Conservation (phyloP, 2,888 invertebrate species). For the Drosophila villosipedis region DNA sequence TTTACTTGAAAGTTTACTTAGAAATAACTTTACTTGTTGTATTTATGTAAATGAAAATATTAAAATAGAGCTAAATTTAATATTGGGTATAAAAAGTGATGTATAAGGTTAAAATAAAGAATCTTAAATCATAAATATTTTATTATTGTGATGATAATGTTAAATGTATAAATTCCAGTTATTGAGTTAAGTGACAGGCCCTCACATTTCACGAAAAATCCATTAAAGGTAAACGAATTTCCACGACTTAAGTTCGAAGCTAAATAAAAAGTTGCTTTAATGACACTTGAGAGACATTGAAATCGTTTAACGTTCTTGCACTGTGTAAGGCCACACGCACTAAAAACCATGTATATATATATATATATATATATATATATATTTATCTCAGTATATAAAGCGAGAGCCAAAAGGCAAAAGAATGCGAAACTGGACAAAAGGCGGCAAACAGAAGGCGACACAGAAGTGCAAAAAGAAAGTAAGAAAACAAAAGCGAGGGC, state of each 20-base stretch:
- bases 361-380: not conserved
- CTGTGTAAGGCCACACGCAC: conserved; percentile 21
- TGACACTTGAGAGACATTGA: conserved; percentile 45
- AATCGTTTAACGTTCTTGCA: conserved; percentile 37
- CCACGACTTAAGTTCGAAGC: not conserved
- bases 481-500: conserved; percentile 45
- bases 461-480: conserved; percentile 21
- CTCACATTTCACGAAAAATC: not conserved
- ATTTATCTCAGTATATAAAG: conserved; percentile 1
- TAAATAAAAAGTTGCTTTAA: conserved; percentile 46
- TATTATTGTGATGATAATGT: too few species aligned
- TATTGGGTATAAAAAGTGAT: not conserved
- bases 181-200: not conserved
- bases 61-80: not conserved
- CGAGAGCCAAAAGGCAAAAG: conserved; percentile 6
- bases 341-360: not conserved
- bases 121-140: not conserved
- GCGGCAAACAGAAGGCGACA: conserved; percentile 31
- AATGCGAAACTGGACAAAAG: conserved; percentile 15
- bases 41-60: not conserved
- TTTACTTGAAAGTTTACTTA: not conserved
- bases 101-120: not conserved
- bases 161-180: not conserved
- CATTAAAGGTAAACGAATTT: not conserved
- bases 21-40: not conserved